These are phyloP conservation scores for Tubiluchus corallicola DNA, from an alignment of 2,888 invertebrate genomes.

Conservation along the genomic window DNA sequence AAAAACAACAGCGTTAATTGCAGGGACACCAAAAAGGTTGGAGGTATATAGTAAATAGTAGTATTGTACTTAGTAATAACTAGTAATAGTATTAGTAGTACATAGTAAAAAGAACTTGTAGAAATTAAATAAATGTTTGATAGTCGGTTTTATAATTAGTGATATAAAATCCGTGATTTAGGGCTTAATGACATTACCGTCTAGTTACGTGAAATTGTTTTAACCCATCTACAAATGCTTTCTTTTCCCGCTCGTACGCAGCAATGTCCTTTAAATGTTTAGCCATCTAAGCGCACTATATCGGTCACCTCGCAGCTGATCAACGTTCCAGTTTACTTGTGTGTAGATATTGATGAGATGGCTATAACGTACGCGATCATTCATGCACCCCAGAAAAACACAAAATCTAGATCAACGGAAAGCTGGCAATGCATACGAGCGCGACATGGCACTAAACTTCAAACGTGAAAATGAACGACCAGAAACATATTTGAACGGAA, in stretches of 20 bases:
- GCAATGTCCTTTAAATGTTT: slow-evolving; percentile 47
- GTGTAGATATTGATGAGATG: background rate
- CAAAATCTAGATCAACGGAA: background rate
- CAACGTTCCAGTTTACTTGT: slow-evolving; percentile 1
- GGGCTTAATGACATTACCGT: too few relatives aligned
- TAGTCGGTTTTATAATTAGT: too few relatives aligned
- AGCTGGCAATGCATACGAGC: background rate
- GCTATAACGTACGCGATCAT: background rate
- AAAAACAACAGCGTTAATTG: background rate
- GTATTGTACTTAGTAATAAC: too few relatives aligned
- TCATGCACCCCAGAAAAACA: background rate
- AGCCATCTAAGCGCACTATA: slow-evolving; percentile 33
- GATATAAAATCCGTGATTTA: too few relatives aligned
- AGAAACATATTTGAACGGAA: background rate
- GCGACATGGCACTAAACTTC: background rate
- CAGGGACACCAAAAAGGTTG: too few relatives aligned
- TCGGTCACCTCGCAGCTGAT: background rate
- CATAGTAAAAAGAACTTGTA: too few relatives aligned
- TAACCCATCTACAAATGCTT: slow-evolving; percentile 60
- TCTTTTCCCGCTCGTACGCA: slow-evolving; percentile 55
- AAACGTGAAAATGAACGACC: background rate
- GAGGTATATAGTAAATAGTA: too few relatives aligned
- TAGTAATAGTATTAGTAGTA: too few relatives aligned
- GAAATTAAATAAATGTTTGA: too few relatives aligned
- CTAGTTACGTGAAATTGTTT: slow-evolving; percentile 74